Base-by-base conservation (phyloP, 2,888 invertebrate species). In the Cataglyphis rosenhaueri region DNA sequence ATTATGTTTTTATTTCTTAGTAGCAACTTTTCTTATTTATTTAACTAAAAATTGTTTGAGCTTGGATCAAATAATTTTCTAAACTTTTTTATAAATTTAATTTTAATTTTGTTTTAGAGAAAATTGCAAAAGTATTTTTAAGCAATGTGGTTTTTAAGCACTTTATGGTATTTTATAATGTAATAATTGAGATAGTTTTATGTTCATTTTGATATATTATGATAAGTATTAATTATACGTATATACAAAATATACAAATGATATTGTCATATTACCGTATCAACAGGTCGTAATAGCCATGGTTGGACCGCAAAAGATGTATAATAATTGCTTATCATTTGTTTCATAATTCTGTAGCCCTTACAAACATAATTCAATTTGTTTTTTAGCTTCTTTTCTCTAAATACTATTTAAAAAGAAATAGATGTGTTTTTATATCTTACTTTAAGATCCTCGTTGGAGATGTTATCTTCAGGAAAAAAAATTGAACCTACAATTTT, bases 341-440 rank as follows among this genome's bases (percentile, higher is more conserved):
- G 48, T 62, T 83, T 91, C 94, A 94, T 94, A 0, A 94, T 48
- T 68, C 94, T 88, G 66, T 92, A 91, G 57, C 74, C 82, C 94
- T 94, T 68, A 83, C 5, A 81, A 59, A 44, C 21, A 62, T 12
- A 48, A 10, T 25, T 66, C 25, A 21, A 15, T 74, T 75, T 18
- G 10, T 35, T 48, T 35, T 48, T 79, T 32, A 12, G 10, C 1
- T 29, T 0, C 1, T 32, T 1, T n/a, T 70, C 32, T 57, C 12
- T 65, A 18, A 29, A 18, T 48, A 48, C 9, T 15, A 61, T 21
- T 21, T 21, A 21, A 21, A 25, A 29, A 29, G 2, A 57, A 25
- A 21, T 66, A 66, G 0, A 41, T 1, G 15, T 9, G 44, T 41
- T 41, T 3, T 57, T 41, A 18, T 1, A n/a, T 32, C 70, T 83